Evolutionary conservation across 2,113 vertebrate genomes (phyloP).

Genomic region (Campylomormyrus numenius): DNA sequence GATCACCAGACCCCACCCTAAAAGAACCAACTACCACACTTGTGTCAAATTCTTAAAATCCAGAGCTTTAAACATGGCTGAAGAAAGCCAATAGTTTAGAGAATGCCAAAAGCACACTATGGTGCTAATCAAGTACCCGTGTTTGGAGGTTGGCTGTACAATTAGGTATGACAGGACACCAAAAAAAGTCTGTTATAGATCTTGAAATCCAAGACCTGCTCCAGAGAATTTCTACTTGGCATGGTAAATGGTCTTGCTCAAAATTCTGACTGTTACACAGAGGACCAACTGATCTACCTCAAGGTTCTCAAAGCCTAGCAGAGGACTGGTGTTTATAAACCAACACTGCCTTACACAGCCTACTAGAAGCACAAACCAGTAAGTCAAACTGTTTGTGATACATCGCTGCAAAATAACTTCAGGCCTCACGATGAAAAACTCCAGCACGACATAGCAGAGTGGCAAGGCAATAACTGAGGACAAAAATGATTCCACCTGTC

Average conservation of each 20-base stretch:
- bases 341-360: neutral
- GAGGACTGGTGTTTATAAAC: neutral
- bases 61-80: neutral
- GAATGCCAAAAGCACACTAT: neutral
- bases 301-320: neutral
- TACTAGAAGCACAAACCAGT: constrained; percentile 8
- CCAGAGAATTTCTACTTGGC: neutral
- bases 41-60: neutral
- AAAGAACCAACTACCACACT: neutral
- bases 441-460: neutral
- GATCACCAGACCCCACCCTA: neutral
- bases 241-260: neutral
- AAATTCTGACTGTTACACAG: neutral
- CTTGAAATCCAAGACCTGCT: neutral
- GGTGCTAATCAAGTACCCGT: neutral
- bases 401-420: neutral
- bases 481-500: neutral
- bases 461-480: neutral
- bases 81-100: neutral
- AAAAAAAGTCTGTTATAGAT: neutral
- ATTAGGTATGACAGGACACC: neutral
- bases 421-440: neutral
- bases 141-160: too few species aligned
- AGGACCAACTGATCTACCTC: neutral
- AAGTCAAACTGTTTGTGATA: neutral